Base-by-base conservation (phyloP, 2,888 invertebrate species). In the Patella caerulea region DNA sequence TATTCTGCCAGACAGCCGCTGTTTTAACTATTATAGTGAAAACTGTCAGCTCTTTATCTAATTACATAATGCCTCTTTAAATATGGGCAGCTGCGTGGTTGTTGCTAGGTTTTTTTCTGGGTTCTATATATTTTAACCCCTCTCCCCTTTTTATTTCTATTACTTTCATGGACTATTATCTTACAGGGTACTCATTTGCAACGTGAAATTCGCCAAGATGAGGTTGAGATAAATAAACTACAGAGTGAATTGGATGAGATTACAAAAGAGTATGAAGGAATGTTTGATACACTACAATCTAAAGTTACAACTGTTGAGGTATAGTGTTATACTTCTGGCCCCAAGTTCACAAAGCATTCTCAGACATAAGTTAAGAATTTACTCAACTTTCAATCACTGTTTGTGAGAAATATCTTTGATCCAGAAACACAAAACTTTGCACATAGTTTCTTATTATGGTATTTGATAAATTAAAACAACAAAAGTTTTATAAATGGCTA, bases 111-210 rank as follows among this genome's bases (percentile, higher is more conserved):
- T 19, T 15, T 54, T 7, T 55, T 19, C 29, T 65, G 56, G 34
- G 71, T 15, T 71, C n/a, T 24, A 24, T 72, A 29, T 3, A 11
- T 2, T 2, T 45, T 45, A 45, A 4, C 45, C 45, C 9, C 9
- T 45, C 45, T 45, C 45, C 45, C 45, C 0, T 15, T 17, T 70
- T 19, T 2, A 29, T 69, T 45, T 7, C 29, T 34, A 29, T 72
- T 19, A 79, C 19, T 74, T 24, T 81, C 45, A 45, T 45, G 45
- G 45, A 45, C 45, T 45, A 45, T 45, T 29, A 14, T 12, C 12
- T 56, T 79, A 29, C 78, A 90, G 89, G 89, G 89, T 34, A 83
- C 86, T n/a, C 81, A 83, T 74, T 81, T 90, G 45, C 89, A 90
- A 81, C 84, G 82, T 56, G 84, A 85, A 34, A 73, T 87, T 24